These are phyloP conservation scores for Phthorimaea operculella DNA, from an alignment of 1,140 invertebrate species.

Conservation along the genomic window DNA sequence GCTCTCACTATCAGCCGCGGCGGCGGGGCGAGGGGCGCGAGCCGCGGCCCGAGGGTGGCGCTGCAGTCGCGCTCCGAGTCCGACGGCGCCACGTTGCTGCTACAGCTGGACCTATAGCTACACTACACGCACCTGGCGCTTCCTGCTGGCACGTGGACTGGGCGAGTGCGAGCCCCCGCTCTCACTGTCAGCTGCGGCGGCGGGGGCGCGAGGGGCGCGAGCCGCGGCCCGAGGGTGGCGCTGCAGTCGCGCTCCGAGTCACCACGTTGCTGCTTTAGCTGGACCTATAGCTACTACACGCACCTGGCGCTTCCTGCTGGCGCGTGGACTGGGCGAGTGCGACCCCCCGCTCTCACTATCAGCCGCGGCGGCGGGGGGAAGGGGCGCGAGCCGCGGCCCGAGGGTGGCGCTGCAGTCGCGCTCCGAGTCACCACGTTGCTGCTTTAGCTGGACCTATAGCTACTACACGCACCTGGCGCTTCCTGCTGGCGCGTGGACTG, in stretches of 20 bases:
- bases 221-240: slow-evolving; percentile 70
- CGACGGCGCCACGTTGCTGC: slow-evolving; percentile 86
- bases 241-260: slow-evolving; percentile 87
- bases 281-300: slow-evolving; percentile 81
- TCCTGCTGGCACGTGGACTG: slow-evolving; percentile 83
- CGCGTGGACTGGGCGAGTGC: slow-evolving; percentile 85
- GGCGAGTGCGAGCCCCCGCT: slow-evolving; percentile 88
- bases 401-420: slow-evolving; percentile 79
- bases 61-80: slow-evolving; percentile 85
- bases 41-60: slow-evolving; percentile 70
- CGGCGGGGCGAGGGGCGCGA: slow-evolving; percentile 40
- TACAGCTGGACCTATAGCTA: slow-evolving; percentile 32
- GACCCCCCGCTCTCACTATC: slow-evolving; percentile 90
- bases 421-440: no score
- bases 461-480: slow-evolving; percentile 79
- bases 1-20: slow-evolving; percentile 85
- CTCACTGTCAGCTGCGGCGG: slow-evolving; percentile 82
- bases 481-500: slow-evolving; percentile 83
- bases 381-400: slow-evolving; percentile 51
- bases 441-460: no score
- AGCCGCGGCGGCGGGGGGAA: slow-evolving; percentile 68
- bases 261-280: slow-evolving; percentile 83
- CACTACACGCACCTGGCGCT: slow-evolving; percentile 72
- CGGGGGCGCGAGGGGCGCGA: slow-evolving; percentile 33
- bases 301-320: slow-evolving; percentile 82